Base-by-base conservation (phyloP, 2,113 vertebrate genomes). In the Thryonomys swinderianus region DNA sequence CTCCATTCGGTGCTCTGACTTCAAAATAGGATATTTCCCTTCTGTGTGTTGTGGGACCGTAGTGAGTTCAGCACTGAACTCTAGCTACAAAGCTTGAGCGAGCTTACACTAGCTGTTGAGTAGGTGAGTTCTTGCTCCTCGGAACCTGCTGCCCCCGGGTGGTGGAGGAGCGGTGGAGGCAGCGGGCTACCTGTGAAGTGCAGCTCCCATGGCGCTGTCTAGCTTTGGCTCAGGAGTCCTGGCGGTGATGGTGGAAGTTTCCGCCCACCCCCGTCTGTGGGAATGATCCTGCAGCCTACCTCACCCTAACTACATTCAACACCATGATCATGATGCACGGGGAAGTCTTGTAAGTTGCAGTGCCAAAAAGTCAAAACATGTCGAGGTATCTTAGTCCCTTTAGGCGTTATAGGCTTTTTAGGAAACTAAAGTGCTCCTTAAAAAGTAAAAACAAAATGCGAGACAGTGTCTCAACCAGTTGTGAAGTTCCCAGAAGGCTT, bases 121-220 rank as follows among this genome's bases (percentile, higher is more conserved):
- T 45, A 40, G 25, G 23, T 45, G 40, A 67, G n/a, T 32, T 27
- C 40, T 74, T 45, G 40, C 71, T 74, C 10, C 34, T 40, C 71
- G n/a, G 2, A 25, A 2, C 27, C 40, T 74, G 10, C 21, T 74
- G 23, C 40, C 23, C 71, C 40, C 11, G 32, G 21, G 16, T 2
- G 17, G 45, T 0, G 7, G 74, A 30, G 14, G 30, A 27, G 2
- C 0, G 10, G n/a, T 37, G 11, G 16, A 51, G n/a, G n/a, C n/a
- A n/a, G n/a, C n/a, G n/a, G n/a, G 40, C 71, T 12, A 1, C 7
- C 40, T 45, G 23, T 42, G 23, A 25, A 45, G 27, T 6, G 40
- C 23, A 74, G 4, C 45, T 74, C 40, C 40, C 42, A 14, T 13
- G 40, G 4, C 12, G 27, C 71, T 2, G 23, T 74, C 37, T 45